phyloP scores from a whole-genome alignment of 1,140 invertebrate species.

The Anastrepha ludens region DNA sequence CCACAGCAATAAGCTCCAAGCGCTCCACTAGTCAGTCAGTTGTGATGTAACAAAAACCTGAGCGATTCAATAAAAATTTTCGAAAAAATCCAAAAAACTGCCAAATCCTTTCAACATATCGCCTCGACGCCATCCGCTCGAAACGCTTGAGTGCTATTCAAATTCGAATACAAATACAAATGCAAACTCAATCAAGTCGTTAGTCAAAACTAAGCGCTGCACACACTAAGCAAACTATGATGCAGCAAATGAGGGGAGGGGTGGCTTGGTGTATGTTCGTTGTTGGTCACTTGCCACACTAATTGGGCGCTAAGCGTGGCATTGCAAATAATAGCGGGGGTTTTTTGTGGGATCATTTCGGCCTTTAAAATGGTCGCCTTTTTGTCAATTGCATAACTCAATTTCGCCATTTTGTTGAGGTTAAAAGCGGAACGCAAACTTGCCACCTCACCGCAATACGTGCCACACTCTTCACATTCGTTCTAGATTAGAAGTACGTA shows the following conservation, averaged over 20 bases:
- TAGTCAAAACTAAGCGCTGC: slow-evolving; percentile 39
- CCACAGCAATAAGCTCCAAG: background rate
- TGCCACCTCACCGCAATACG: background rate
- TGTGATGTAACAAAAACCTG: slow-evolving; percentile 22
- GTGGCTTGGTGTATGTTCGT: background rate
- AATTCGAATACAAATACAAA: slow-evolving; percentile 50
- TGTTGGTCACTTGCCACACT: slow-evolving; percentile 36
- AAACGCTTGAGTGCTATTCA: slow-evolving; percentile 50
- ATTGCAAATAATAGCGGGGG: background rate
- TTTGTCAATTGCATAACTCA: slow-evolving; percentile 45
- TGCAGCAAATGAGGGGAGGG: background rate
- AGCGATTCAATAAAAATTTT: slow-evolving; percentile 45
- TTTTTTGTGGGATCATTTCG: slow-evolving; percentile 1
- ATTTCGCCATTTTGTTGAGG: slow-evolving; percentile 42
- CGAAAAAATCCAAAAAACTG: slow-evolving; percentile 15
- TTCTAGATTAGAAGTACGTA: background rate
- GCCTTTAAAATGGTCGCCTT: slow-evolving; percentile 43
- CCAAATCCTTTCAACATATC: slow-evolving; percentile 31
- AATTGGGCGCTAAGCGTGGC: slow-evolving; percentile 52
- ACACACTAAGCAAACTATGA: background rate
- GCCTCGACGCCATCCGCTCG: background rate
- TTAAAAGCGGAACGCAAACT: slow-evolving; percentile 34
- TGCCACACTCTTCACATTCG: background rate
- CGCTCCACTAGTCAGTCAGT: background rate
- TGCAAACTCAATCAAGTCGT: slow-evolving; percentile 49